Evolutionary conservation across 1,140 invertebrate species (phyloP), one percentile per base, ranked within the genome.

Genomic region (Drosophila kikkawai): DNA sequence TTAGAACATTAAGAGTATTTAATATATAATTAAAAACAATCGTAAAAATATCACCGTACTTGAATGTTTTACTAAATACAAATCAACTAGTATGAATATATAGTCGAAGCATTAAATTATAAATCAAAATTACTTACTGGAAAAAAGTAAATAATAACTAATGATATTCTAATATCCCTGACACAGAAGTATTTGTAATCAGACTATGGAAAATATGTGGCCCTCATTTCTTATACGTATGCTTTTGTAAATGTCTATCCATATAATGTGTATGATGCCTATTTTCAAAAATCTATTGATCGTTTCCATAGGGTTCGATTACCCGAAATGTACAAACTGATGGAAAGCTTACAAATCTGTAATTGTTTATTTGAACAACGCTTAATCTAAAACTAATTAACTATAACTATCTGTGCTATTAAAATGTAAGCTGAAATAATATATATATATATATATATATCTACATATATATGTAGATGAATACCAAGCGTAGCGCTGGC

Each of bases 331-430:
- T 85, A 85, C 75, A 85, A 85, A 76, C 42, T 53, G 47, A 68
- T 63, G 66, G 29, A 75, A 79, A 58, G 53, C 47, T 45, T 57
- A 56, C 11, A 36, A 51, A 63, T 69, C 29, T 34, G 45, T 55
- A 64, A 67, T 42, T 57, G 67, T 64, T 67, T 60, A 50, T 61
- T 73, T 56, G 4, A 60, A 67, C 51, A 15, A 61, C 44, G 37
- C 64, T 69, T 50, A 65, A 61, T 26, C n/a, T 71, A 55, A 71
- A 67, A 47, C 59, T 64, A 34, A 79, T 65, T 61, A 61, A 91
- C 80, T 90, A 91, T 90, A 75, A 78, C 83, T 82, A 91, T 84
- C 87, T 91, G 87, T 91, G 87, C 87, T 91, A 91, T 88, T 91
- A 91, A 55, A 91, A 70, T 87, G 78, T 91, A 91, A 91, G 87